A percentile compares a stretch with the other conserved stretches of the same genome.
These are phyloP conservation scores for Drosophila nigricruria DNA, from an alignment of 2,888 invertebrate genomes.

Conservation along the genomic window DNA sequence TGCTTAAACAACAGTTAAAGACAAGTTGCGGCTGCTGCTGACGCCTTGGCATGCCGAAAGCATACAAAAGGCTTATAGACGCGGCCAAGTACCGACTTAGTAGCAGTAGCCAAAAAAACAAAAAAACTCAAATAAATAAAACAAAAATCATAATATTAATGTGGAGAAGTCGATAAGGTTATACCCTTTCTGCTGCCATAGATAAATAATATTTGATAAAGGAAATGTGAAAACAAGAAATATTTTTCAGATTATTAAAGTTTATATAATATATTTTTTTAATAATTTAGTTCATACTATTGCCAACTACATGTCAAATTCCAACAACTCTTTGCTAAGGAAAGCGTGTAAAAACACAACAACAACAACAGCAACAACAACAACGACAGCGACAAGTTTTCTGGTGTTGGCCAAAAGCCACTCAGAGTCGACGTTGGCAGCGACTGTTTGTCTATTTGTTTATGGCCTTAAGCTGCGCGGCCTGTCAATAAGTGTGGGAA, in stretches of 20 bases:
- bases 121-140: conserved; percentile 15
- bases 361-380: not conserved
- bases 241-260: too few relatives aligned
- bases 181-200: conserved; percentile 14
- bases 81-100: conserved; percentile 38
- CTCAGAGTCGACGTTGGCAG: conserved; percentile 51
- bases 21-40: conserved; percentile 66
- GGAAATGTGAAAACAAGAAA: too few relatives aligned
- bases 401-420: conserved; percentile 69
- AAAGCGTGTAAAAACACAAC: conserved; percentile 30
- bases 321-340: conserved; percentile 5
- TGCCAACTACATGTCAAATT: not conserved
- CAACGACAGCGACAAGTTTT: conserved; percentile 34
- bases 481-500: conserved; percentile 77
- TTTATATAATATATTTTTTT: too few relatives aligned
- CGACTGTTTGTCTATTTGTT: conserved; percentile 74
- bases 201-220: too few relatives aligned
- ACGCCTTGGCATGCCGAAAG: conserved; percentile 53
- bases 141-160: conserved; percentile 29
- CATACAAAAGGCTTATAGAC: conserved; percentile 49
- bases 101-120: conserved; percentile 42
- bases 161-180: not conserved
- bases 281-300: not conserved
- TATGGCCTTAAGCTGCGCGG: conserved; percentile 73
- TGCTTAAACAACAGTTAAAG: conserved; percentile 70